These are phyloP conservation scores for Tachyglossus aculeatus DNA, from an alignment of 2,797 vertebrate genomes.

Conservation along the genomic window DNA sequence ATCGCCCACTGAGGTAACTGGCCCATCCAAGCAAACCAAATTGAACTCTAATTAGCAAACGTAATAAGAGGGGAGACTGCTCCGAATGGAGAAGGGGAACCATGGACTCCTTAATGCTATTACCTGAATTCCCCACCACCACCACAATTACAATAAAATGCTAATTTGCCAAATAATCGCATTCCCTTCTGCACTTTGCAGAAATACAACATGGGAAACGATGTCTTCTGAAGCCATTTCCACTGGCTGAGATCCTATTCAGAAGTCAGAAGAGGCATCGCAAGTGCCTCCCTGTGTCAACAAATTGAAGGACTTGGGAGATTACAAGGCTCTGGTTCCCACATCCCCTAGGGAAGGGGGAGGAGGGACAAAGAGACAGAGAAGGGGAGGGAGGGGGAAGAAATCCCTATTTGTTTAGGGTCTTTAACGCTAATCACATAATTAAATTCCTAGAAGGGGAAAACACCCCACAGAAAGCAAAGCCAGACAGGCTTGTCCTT, in stretches of 20 bases:
- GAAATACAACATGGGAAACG: not conserved
- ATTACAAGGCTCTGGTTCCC: not conserved
- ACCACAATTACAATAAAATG: not conserved
- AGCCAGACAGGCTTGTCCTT: slow-evolving; percentile 66
- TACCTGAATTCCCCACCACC: not conserved
- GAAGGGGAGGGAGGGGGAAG: too few relatives aligned
- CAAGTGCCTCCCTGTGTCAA: slow-evolving; percentile 34
- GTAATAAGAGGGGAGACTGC: not conserved
- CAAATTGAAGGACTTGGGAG: not conserved
- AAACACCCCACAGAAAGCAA: slow-evolving; percentile 54
- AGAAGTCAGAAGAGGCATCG: not conserved
- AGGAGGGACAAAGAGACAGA: too few relatives aligned
- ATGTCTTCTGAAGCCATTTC: not conserved
- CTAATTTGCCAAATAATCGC: not conserved
- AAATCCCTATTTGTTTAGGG: slow-evolving; percentile 67
- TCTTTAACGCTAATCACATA: slow-evolving; percentile 74
- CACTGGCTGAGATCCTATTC: not conserved
- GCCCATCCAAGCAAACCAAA: not conserved
- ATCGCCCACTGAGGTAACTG: not conserved
- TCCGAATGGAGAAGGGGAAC: not conserved
- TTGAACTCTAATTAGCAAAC: not conserved
- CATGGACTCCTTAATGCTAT: not conserved
- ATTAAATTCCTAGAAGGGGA: slow-evolving; percentile 71
- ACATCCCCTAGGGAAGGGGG: too few relatives aligned
- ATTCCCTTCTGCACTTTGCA: slow-evolving; percentile 12